Evolutionary conservation across 37 sponge, comb jelly and placozoan genomes (phyloP).

Genomic region (Spongilla lacustris): DNA sequence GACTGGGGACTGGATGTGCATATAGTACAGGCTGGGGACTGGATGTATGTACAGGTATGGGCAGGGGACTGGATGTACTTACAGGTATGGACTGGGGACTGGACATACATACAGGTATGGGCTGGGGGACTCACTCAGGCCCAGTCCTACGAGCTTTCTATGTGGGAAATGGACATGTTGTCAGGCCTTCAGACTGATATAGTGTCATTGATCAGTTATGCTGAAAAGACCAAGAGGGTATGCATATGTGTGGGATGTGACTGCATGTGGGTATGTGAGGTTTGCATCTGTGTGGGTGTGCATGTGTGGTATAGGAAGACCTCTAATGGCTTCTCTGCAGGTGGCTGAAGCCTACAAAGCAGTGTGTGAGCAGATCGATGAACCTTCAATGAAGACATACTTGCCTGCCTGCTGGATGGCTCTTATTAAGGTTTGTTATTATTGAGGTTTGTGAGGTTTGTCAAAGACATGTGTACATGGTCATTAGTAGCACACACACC

Average conservation of each 20-base stretch:
- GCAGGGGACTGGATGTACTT: too few species aligned
- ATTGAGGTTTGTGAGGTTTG: neutral
- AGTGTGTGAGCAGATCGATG: conserved; percentile 53
- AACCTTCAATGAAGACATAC: conserved; percentile 40
- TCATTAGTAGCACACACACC: too few species aligned
- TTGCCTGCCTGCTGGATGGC: conserved; percentile 57
- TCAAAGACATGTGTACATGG: too few species aligned
- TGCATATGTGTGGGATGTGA: neutral
- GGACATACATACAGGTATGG: too few species aligned
- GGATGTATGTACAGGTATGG: neutral
- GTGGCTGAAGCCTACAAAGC: conserved; percentile 60
- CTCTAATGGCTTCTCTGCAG: neutral
- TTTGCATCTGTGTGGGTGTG: neutral
- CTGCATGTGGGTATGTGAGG: neutral
- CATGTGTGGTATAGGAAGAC: neutral
- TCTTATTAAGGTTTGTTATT: conserved; percentile 36
- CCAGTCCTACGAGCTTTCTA: conserved; percentile 49
- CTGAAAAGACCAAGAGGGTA: conserved; percentile 60
- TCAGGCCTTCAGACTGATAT: conserved; percentile 18
- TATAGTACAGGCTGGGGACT: neutral
- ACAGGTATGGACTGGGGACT: too few species aligned
- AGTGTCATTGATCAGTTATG: conserved; percentile 22
- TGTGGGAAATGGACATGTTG: conserved; percentile 48
- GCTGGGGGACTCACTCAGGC: conserved; percentile 29
- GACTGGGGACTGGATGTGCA: neutral